phyloP scores from a whole-genome alignment of 2,113 vertebrate species.

The Leucopsar rothschildi region DNA sequence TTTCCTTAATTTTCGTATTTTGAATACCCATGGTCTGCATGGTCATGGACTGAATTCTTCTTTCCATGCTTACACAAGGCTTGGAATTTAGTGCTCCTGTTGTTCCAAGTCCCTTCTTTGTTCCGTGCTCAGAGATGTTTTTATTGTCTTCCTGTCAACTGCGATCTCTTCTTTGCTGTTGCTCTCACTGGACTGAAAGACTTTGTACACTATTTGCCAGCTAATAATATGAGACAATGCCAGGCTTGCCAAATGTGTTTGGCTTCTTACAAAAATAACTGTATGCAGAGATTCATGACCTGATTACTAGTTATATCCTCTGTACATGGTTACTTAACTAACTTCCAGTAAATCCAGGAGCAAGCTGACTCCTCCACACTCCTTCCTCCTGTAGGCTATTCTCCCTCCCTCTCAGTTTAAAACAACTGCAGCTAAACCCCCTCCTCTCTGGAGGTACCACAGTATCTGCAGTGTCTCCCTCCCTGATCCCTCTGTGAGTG shows the following conservation, averaged over 20 bases:
- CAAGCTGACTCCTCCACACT: background rate
- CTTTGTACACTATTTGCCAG: background rate
- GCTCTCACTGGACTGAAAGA: background rate
- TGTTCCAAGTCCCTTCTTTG: background rate
- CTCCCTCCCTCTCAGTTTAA: background rate
- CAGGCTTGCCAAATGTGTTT: background rate
- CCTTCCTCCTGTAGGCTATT: background rate
- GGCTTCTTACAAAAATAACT: conserved; percentile 3
- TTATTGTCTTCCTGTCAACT: conserved; percentile 7
- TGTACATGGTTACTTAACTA: background rate
- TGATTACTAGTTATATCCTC: conserved; percentile 8
- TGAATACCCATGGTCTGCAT: background rate
- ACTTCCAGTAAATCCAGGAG: background rate
- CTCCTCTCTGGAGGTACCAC: background rate
- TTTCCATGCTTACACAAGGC: background rate
- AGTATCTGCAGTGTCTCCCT: background rate
- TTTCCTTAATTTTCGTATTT: background rate
- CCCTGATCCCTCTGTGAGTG: background rate
- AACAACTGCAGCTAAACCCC: background rate
- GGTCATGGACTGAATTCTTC: background rate
- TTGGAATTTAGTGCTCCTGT: background rate
- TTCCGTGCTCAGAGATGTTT: background rate
- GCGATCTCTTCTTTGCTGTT: background rate
- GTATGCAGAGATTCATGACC: background rate
- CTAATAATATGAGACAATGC: background rate